Percentiles rank a stretch among this genome's conserved stretches.
Evolutionary conservation across 2,113 vertebrate species (phyloP).

Genomic region (Odontophorus gujanensis): DNA sequence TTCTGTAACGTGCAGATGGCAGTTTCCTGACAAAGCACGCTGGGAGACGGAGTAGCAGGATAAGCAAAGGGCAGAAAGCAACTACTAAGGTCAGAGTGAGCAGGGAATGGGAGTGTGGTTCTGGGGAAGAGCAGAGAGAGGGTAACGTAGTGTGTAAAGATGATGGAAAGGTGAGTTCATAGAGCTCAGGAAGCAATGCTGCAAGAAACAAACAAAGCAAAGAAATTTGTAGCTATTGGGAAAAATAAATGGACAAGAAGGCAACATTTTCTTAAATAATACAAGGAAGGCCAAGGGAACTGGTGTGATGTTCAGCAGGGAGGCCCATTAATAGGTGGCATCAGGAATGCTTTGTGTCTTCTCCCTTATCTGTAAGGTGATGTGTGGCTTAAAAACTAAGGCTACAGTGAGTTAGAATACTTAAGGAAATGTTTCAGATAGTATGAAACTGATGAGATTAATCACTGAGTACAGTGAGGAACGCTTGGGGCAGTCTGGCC

Average conservation of each 20-base stretch:
- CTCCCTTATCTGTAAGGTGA: neutral
- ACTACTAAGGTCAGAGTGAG: neutral
- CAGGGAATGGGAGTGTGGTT: neutral
- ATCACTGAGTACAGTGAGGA: neutral
- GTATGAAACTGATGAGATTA: neutral
- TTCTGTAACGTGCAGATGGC: neutral
- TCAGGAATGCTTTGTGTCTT: neutral
- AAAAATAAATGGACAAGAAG: neutral
- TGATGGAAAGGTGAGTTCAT: neutral
- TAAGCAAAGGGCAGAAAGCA: neutral
- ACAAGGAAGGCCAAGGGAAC: neutral
- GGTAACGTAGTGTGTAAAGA: accelerated
- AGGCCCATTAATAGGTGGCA: neutral
- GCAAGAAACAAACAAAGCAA: neutral
- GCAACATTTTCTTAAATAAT: neutral
- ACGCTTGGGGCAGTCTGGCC: neutral
- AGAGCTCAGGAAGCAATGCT: neutral
- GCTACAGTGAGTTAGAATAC: neutral
- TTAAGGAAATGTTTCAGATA: neutral
- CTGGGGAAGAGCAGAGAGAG: neutral
- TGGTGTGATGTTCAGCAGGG: neutral
- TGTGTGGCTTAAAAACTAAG: neutral
- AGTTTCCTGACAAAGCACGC: neutral
- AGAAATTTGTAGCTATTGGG: neutral
- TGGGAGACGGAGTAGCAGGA: neutral